A percentile compares a stretch with the other conserved stretches of the same genome.
Evolutionary conservation across 2,113 vertebrate species (phyloP).

Genomic region (Hypomesus transpacificus): DNA sequence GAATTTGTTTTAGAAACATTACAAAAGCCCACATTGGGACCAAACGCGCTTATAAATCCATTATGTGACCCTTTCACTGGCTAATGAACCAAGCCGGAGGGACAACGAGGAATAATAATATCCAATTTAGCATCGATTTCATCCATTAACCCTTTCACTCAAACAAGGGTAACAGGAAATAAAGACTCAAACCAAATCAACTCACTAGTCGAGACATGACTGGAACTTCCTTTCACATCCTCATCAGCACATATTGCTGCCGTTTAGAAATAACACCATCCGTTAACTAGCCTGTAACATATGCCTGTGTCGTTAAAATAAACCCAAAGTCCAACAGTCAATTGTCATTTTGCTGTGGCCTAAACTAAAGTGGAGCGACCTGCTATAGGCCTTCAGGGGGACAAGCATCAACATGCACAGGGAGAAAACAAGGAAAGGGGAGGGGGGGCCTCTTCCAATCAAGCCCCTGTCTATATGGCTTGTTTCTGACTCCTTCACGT

Average conservation of each 20-base stretch:
- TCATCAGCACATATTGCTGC: slow-evolving; percentile 27
- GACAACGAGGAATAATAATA: slow-evolving; percentile 38
- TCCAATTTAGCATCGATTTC: slow-evolving; percentile 47
- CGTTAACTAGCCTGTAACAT: slow-evolving; percentile 12
- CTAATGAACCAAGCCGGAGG: slow-evolving; percentile 4
- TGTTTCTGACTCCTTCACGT: slow-evolving; percentile 16
- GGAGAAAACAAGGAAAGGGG: background rate
- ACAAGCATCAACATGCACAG: slow-evolving; percentile 9
- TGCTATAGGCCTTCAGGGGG: background rate
- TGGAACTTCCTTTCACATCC: slow-evolving; percentile 28
- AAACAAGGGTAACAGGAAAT: slow-evolving; percentile 14
- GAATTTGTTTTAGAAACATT: slow-evolving; percentile 58
- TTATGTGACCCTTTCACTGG: slow-evolving; percentile 6
- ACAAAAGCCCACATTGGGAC: slow-evolving; percentile 63
- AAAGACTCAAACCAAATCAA: slow-evolving; percentile 28
- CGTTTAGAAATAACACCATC: slow-evolving; percentile 18
- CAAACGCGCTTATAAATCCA: slow-evolving; percentile 49
- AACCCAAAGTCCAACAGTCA: slow-evolving; percentile 24
- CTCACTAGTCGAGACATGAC: slow-evolving; percentile 22
- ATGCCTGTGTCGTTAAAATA: slow-evolving; percentile 24
- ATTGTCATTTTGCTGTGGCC: slow-evolving; percentile 12
- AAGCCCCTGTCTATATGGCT: slow-evolving; percentile 34
- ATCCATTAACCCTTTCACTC: slow-evolving; percentile 34
- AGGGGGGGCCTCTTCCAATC: background rate
- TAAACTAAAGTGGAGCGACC: background rate